Percentiles rank a stretch among this genome's conserved stretches.
Conservation (phyloP, 2,888 invertebrate genomes). For the Oasisia sp. region DNA sequence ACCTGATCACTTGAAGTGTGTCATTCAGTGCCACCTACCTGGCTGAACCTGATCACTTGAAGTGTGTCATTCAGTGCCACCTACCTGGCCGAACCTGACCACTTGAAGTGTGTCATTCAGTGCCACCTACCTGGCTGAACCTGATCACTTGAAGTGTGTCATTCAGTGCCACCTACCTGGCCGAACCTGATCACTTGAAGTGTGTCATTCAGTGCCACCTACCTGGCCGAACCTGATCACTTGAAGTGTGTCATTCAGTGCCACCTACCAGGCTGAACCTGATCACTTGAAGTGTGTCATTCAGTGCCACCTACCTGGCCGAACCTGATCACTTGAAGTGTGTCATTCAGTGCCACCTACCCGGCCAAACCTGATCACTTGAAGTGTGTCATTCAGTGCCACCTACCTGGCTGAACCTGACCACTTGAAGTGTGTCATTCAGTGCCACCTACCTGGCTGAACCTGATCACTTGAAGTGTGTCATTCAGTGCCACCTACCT, state of each 20-base stretch:
- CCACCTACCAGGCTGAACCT: slow-evolving; percentile 76
- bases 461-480: slow-evolving; percentile 67
- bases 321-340: slow-evolving; percentile 68
- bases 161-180: slow-evolving; percentile 77
- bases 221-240: slow-evolving; percentile 75
- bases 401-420: slow-evolving; percentile 75
- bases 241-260: slow-evolving; percentile 75
- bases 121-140: slow-evolving; percentile 77
- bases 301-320: slow-evolving; percentile 79
- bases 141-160: slow-evolving; percentile 69
- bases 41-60: slow-evolving; percentile 72
- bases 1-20: slow-evolving; percentile 67
- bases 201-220: slow-evolving; percentile 76
- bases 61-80: slow-evolving; percentile 77
- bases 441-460: slow-evolving; percentile 78
- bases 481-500: slow-evolving; percentile 77
- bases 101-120: slow-evolving; percentile 74
- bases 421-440: slow-evolving; percentile 73
- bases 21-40: slow-evolving; percentile 77
- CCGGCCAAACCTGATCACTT: slow-evolving; percentile 75
- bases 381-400: slow-evolving; percentile 77
- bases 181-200: slow-evolving; percentile 71
- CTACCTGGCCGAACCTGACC: slow-evolving; percentile 75
- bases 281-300: slow-evolving; percentile 71
- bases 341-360: slow-evolving; percentile 75